These are phyloP conservation scores for Ichneumoninae sp. DNA, from an alignment of 2,888 invertebrate genomes.

Conservation along the genomic window DNA sequence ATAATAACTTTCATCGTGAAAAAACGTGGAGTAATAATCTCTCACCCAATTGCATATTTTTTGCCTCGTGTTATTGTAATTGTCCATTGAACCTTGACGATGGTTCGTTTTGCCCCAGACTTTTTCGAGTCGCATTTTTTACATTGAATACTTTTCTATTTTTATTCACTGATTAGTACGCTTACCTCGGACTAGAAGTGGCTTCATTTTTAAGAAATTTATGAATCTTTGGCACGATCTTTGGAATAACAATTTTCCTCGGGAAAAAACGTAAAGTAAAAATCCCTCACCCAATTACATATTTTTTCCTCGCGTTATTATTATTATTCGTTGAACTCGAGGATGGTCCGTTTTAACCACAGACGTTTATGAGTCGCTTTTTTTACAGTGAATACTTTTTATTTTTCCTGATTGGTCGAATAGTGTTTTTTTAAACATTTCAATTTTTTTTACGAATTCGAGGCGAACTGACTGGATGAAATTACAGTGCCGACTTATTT, in stretches of 20 bases:
- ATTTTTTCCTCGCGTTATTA: no score
- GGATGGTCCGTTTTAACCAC: no score
- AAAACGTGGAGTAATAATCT: neutral
- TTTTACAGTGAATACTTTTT: neutral
- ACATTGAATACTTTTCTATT: neutral
- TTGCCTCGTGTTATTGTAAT: neutral
- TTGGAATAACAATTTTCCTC: no score
- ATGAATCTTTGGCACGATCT: neutral
- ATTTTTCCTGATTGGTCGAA: neutral
- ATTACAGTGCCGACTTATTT: neutral
- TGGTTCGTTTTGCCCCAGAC: neutral
- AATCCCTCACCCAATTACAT: no score
- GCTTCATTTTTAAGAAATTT: slow-evolving; percentile 7
- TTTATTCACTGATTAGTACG: neutral
- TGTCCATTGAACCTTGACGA: neutral
- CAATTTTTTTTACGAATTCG: neutral
- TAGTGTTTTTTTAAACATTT: neutral
- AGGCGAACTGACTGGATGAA: neutral
- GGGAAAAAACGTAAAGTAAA: no score
- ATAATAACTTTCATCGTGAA: no score
- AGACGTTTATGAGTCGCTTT: neutral
- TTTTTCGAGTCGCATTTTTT: neutral
- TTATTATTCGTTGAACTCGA: no score
- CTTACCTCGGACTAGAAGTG: slow-evolving; percentile 5
- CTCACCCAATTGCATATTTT: neutral